Base-by-base conservation (phyloP, 2,797 vertebrate genomes). In the Podarcis siculus region DNA sequence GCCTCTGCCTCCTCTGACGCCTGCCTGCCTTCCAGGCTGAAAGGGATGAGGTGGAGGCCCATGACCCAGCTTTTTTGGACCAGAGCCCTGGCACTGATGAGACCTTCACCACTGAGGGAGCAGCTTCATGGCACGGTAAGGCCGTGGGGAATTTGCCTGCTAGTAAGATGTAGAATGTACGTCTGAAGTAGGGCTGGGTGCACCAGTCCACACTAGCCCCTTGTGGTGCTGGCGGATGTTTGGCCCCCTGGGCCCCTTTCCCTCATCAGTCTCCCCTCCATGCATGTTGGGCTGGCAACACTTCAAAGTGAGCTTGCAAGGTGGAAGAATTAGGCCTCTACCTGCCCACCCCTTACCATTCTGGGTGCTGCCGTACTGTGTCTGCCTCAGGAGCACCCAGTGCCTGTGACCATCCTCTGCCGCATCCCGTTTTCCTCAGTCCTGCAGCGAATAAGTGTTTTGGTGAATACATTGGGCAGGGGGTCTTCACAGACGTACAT, bases 401-500 rank as follows among this genome's bases (percentile, higher is more conserved):
- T 88, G 1, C 93, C 98, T 0, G 2, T 98, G 86, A 98, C 98
- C 3, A 94, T 99, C 78, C 96, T 99, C 21, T 95, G 96, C 77
- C 97, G 98, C 80, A 99, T 99, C 94, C 98, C 98, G 7, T 99
- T 99, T 95, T 98, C 98, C 35, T 99, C 99, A 0, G 88, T 97
- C 25, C 94, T 98, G 79, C 98, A 98, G 96, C 97, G 98, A 89
- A 99, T 99, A 98, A 98, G 97, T 0, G 98, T 99, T 83, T 96
- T 99, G 89, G 97, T 95, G 1, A 97, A 96, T 32, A 94, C 93
- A 67, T 95, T 87, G 0, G 95, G 97, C 0, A 96, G 97, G 0
- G 19, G 71, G 39, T 95, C 95, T 0, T 91, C 96, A 0, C 89
- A 96, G 0, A 97, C 96, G 58, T 98, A 98, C 3, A 90, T 98